Base-by-base conservation (phyloP, 35 echinoderm and acorn worm species). In the Heliocidaris erythrogramma region DNA sequence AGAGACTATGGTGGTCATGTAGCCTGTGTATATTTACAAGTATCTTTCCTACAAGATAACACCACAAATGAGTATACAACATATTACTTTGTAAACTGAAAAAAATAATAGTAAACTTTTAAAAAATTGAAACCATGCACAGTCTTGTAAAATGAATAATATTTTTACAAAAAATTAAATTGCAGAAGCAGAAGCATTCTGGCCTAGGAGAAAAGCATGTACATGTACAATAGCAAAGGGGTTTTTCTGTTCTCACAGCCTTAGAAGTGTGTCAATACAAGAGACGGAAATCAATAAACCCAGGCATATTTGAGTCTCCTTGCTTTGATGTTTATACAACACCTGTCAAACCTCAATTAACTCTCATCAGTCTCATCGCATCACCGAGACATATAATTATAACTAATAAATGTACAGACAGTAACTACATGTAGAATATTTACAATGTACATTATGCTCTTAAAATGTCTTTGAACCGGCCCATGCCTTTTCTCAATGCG, bases 291-390 rank as follows among this genome's bases (percentile, higher is more conserved):
- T 89, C 87, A 48, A 89, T 89, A 89, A 16, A 78, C 32, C 87
- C 87, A 89, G 87, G 87, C 87, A 89, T 89, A 89, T 48, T 14
- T 89, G 31, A 89, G 87, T 32, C 18, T 89, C 47, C 31, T 48
- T 78, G 87, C 31, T 32, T n/a, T 31, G 13, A 17, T 89, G 87
- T 89, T 89, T 47, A 89, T 48, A 89, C 31, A 89, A 89, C 87
- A 89, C 30, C 87, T 89, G 87, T 89, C 47, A 32, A 27, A 47
- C 17, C 4, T n/a, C 87, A 47, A 89, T 89, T 48, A 89, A 89
- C 47, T 47, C 87, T 48, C 87, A 89, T 47, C 87, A 16, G 30
- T 48, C 49, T 92, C 1, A 30, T 92, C 30, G 65, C 21, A 78
- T 78, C 21, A 0, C 52, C 13, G 52, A 13, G 52, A 56, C 9